Evolutionary conservation across 1,140 invertebrate species (phyloP), one percentile per base, ranked within the genome.

Genomic region (Vollenhovia emeryi): DNA sequence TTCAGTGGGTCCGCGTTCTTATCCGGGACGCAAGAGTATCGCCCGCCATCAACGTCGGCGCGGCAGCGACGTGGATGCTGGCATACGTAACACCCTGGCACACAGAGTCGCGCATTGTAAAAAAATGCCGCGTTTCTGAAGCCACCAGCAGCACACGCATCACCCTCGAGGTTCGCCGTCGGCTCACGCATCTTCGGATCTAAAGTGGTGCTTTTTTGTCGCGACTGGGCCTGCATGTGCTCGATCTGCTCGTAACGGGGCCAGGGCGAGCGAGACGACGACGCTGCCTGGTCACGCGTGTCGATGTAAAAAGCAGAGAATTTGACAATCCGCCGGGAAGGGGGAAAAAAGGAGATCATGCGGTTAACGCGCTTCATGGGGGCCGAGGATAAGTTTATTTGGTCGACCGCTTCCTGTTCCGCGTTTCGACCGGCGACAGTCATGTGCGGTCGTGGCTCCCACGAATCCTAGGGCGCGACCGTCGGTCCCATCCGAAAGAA

Each of bases 81-180:
- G 82, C 87, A 89, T 85, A 84, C 82, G 71, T 55, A 87, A 89
- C 87, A 80, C 78, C 59, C 68, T 15, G 48, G 40, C 24, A 66
- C 30, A 89, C 84, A 91, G 48, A 80, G 76, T 86, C 62, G 45
- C 27, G 40, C 33, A 21, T 90, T 91, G 87, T 91, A 43, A 91
- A 91, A 91, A 91, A 91, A 84, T 85, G 36, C 15, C 36, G 21
- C 33, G 21, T 79, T 84, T 87, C 59, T 40, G 4, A 64, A 64
- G 60, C 71, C 82, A 45, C 73, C 86, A 66, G 69, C 48, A 69
- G 40, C 79, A 83, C 79, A 74, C 78, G 40, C 57, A 48, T 79
- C 62, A n/a, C 76, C 60, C 73, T 60, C 60, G 30, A 71, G 27
- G 59, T 57, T 74, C 40, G 78, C 78, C 69, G 50, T 43, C 78